A percentile compares a stretch with the other conserved stretches of the same genome.
Conservation (phyloP, 1,140 invertebrate species). For the Phthorimaea operculella region DNA sequence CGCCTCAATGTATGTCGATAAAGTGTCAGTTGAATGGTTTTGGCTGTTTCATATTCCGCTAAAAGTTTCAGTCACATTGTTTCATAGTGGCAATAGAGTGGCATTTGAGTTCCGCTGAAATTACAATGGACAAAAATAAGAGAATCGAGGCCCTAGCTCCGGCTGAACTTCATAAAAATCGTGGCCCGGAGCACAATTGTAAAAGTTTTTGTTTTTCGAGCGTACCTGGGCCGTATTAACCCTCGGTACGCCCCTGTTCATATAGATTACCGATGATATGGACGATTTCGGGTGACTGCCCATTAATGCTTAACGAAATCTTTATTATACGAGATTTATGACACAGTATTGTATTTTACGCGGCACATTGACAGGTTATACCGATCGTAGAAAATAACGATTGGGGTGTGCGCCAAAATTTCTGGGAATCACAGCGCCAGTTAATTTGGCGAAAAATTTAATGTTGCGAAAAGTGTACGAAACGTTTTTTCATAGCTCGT, state of each 20-base stretch:
- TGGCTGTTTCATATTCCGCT: no score
- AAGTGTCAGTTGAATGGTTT: no score
- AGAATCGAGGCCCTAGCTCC: no score
- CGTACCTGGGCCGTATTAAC: neutral
- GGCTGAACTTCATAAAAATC: no score
- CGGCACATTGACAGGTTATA: neutral
- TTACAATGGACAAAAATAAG: no score
- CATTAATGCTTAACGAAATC: neutral
- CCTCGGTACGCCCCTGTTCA: neutral
- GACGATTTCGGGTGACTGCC: neutral
- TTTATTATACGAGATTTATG: constrained; percentile 1
- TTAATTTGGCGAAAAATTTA: neutral
- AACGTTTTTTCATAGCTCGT: neutral
- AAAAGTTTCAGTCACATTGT: no score
- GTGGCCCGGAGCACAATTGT: no score
- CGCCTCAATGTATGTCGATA: no score
- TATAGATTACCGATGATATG: neutral
- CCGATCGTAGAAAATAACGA: neutral
- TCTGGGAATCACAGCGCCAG: neutral
- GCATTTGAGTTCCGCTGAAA: no score
- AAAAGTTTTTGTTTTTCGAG: neutral
- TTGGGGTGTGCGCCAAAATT: neutral
- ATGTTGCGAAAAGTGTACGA: neutral
- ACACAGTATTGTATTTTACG: neutral
- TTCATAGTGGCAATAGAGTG: no score